A percentile compares a stretch with the other conserved stretches of the same genome.
Conservation (phyloP, 2,797 vertebrate genomes). For the Pitangus sulphuratus region DNA sequence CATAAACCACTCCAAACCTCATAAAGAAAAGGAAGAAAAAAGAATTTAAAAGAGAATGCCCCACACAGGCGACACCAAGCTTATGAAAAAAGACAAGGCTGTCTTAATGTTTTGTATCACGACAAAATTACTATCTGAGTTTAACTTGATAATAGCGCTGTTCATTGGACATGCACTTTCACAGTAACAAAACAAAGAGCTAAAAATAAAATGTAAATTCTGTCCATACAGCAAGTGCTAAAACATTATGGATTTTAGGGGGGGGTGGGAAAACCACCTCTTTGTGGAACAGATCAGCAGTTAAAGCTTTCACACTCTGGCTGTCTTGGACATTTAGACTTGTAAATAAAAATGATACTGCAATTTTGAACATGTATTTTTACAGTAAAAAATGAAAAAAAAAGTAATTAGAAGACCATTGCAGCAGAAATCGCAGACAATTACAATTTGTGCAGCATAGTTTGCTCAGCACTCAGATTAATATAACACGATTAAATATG, state of each 20-base stretch:
- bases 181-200: not conserved
- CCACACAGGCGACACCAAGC: fast-evolving
- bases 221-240: not conserved
- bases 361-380: not conserved
- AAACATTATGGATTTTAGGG: not conserved
- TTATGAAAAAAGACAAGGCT: not conserved
- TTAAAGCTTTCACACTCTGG: not conserved
- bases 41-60: not conserved
- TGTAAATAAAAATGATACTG: slow-evolving; percentile 38
- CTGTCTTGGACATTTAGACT: not conserved
- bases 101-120: not conserved
- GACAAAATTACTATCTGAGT: not conserved
- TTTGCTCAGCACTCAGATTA: slow-evolving; percentile 89
- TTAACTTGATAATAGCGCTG: not conserved
- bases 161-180: not conserved
- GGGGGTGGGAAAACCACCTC: not conserved
- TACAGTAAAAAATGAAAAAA: slow-evolving; percentile 2
- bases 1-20: not conserved
- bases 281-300: not conserved
- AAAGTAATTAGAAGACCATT: not conserved
- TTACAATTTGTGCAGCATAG: slow-evolving; percentile 49
- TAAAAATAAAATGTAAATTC: slow-evolving; percentile 27
- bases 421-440: slow-evolving; percentile 17
- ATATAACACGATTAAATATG: slow-evolving; percentile 96
- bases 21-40: fast-evolving